Evolutionary conservation across 2,113 vertebrate genomes (phyloP).

Genomic region (Eudyptes chrysolophus): DNA sequence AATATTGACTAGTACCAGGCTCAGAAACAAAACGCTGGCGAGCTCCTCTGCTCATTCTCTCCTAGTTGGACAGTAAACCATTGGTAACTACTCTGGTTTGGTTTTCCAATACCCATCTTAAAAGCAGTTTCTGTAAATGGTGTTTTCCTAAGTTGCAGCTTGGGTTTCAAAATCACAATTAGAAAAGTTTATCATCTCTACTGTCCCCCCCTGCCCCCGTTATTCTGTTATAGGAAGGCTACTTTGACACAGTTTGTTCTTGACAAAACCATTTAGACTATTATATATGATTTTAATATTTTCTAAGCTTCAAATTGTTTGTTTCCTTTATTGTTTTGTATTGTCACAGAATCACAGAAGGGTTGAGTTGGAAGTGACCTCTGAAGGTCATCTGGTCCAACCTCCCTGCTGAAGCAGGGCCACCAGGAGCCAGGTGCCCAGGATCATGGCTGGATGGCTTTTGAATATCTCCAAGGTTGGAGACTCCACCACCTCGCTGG

Average conservation of each 20-base stretch:
- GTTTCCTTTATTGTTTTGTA: background rate
- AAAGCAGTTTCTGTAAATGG: background rate
- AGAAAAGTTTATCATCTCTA: background rate
- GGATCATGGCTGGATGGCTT: background rate
- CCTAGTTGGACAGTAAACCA: background rate
- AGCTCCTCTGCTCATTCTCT: background rate
- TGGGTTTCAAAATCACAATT: background rate
- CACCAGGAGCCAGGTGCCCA: background rate
- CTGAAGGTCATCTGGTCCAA: background rate
- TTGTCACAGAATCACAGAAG: background rate
- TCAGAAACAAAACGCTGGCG: background rate
- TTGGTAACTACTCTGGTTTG: background rate
- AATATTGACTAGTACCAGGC: background rate
- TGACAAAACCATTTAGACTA: background rate
- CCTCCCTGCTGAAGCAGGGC: background rate
- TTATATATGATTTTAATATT: background rate
- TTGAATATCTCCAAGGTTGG: background rate
- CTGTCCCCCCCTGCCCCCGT: rapidly evolving
- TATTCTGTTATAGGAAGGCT: background rate
- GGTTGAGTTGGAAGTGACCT: background rate
- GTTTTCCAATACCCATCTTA: background rate
- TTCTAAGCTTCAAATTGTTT: background rate
- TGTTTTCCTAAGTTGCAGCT: background rate
- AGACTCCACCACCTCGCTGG: background rate
- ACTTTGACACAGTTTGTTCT: background rate